phyloP scores from a whole-genome alignment of 2,888 invertebrate genomes.

The Ichneumoninae sp. region DNA sequence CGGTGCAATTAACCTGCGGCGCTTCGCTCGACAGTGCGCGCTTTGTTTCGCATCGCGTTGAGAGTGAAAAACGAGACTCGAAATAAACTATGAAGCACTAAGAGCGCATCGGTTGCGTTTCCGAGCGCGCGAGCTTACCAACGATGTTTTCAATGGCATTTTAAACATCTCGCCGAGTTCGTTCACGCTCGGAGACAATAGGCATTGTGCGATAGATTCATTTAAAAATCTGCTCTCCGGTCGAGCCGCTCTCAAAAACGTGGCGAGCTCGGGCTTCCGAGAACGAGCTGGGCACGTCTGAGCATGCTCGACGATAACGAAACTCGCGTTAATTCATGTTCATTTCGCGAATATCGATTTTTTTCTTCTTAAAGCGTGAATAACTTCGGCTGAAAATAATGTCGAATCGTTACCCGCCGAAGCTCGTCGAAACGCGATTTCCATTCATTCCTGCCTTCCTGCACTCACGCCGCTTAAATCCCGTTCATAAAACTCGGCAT shows the following conservation, averaged over 20 bases:
- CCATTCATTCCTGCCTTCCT: background rate
- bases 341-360: background rate
- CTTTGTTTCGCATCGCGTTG: background rate
- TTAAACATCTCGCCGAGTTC: background rate
- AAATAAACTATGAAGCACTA: background rate
- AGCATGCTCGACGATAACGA: background rate
- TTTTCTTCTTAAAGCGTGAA: background rate
- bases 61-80: background rate
- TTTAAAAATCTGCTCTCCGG: background rate
- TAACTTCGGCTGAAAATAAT: background rate
- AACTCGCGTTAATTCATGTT: background rate
- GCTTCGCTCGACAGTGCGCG: background rate
- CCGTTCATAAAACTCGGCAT: background rate
- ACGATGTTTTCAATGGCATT: constrained; percentile 1
- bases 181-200: background rate
- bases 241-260: background rate
- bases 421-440: background rate
- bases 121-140: background rate
- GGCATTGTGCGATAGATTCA: constrained; percentile 3
- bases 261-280: background rate
- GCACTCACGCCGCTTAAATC: background rate
- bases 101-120: background rate
- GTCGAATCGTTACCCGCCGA: background rate
- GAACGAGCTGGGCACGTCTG: background rate
- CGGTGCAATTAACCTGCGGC: background rate